These are phyloP conservation scores for Acleris laterana DNA, from an alignment of 2,888 invertebrate genomes.

Conservation along the genomic window DNA sequence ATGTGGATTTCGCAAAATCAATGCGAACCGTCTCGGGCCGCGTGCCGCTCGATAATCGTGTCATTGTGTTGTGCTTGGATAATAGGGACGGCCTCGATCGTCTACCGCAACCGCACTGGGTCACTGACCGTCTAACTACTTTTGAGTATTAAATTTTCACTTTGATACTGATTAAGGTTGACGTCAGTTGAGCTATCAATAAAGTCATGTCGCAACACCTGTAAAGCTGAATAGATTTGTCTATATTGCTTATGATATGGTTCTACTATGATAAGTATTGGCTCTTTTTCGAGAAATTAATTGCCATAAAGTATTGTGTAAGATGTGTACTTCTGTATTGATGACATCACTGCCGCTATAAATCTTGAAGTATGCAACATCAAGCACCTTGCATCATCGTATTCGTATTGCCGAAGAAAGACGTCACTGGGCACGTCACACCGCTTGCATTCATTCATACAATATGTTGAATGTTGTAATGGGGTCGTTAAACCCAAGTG, in stretches of 20 bases:
- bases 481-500: slow-evolving; percentile 82
- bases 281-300: too few species aligned
- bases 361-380: slow-evolving; percentile 27
- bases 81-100: slow-evolving; percentile 65
- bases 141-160: slow-evolving; percentile 64
- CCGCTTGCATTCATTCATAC: slow-evolving; percentile 82
- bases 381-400: slow-evolving; percentile 56
- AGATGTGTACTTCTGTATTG: background rate
- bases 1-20: slow-evolving; percentile 82
- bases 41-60: slow-evolving; percentile 70
- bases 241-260: too few species aligned
- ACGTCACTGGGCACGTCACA: slow-evolving; percentile 70
- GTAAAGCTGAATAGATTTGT: background rate
- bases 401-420: slow-evolving; percentile 64
- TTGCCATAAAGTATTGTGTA: background rate
- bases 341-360: slow-evolving; percentile 1
- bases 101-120: slow-evolving; percentile 56
- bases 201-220: background rate
- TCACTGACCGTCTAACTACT: slow-evolving; percentile 66
- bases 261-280: too few species aligned
- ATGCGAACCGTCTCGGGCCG: slow-evolving; percentile 73
- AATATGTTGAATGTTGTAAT: slow-evolving; percentile 81
- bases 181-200: slow-evolving; percentile 5
- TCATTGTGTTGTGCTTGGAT: slow-evolving; percentile 73
- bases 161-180: slow-evolving; percentile 53